These are phyloP conservation scores for Seladonia tumulorum DNA, from an alignment of 2,888 invertebrate species.

Conservation along the genomic window DNA sequence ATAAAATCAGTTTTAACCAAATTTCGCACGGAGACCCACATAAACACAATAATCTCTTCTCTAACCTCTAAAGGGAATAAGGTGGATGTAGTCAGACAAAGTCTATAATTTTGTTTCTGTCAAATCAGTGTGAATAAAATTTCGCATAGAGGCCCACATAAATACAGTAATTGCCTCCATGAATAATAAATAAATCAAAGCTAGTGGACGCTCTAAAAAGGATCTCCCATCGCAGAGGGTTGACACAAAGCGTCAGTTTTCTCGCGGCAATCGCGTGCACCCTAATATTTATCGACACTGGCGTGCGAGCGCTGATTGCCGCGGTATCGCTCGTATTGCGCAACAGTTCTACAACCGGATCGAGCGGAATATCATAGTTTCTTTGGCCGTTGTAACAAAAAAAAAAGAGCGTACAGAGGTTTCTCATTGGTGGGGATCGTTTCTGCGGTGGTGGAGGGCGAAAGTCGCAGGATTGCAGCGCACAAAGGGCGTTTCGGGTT, in stretches of 20 bases:
- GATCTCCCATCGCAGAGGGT: neutral
- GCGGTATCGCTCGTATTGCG: slow-evolving; percentile 1
- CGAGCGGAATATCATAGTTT: slow-evolving; percentile 30
- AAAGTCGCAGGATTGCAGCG: slow-evolving; percentile 63
- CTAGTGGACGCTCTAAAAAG: neutral
- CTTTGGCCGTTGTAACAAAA: slow-evolving; percentile 7
- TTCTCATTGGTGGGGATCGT: slow-evolving; percentile 61
- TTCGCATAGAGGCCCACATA: neutral
- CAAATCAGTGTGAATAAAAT: too few relatives aligned
- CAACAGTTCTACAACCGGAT: slow-evolving; percentile 1
- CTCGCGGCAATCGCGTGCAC: neutral
- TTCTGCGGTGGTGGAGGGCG: slow-evolving; percentile 45
- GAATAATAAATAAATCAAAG: neutral
- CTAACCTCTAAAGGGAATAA: too few relatives aligned
- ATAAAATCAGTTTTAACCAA: too few relatives aligned
- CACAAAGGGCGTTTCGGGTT: slow-evolving; percentile 70
- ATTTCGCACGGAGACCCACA: too few relatives aligned
- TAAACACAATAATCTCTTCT: too few relatives aligned
- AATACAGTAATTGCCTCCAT: neutral
- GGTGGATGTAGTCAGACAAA: too few relatives aligned
- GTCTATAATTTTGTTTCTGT: too few relatives aligned
- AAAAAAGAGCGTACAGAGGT: slow-evolving; percentile 18
- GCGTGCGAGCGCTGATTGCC: neutral
- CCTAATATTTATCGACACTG: neutral
- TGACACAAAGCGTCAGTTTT: neutral